Evolutionary conservation across 2,797 vertebrate species (phyloP), one percentile per base, ranked within the genome.

Genomic region (Mallotus villosus): DNA sequence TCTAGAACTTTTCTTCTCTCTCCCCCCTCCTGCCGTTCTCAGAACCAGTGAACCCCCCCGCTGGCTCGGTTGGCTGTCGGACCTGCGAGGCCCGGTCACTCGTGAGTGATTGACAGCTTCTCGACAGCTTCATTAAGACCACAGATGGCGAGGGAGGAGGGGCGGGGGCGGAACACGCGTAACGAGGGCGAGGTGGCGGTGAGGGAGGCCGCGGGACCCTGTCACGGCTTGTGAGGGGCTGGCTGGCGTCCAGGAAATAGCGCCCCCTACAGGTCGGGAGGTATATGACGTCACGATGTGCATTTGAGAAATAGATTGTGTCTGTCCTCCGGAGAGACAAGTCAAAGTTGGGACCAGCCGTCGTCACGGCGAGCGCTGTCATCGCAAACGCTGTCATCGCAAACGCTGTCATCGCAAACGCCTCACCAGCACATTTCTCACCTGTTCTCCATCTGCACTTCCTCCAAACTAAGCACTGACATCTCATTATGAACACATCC

Each of bases 81-180:
- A n/a, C 77, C 84, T 74, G 82, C 71, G 76, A 71, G 79, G 75
- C 80, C 72, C 78, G 81, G 85, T 81, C 78, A 83, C 78, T 84
- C 83, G 75, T 82, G 84, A 88, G 84, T 90, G 87, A 91, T 86
- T 87, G 89, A 90, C 89, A 87, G 86, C 78, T 76, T 82, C 78
- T 84, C 78, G 87, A 87, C 89, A 83, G 86, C 88, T 91, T 90
- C 87, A 90, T 91, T 90, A 91, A 82, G 83, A 85, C 73, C 84
- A 78, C 92, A 91, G 91, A 92, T 92, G 90, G 90, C 71, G 14
- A 67, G 17, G 79, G 75, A 82, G 77, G 76, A 69, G 73, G 67
- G 73, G 82, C 85, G 73, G 66, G 51, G 71, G 68, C 63, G 71
- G 84, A 90, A 87, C 87, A 90, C 88, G 91, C 89, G 81, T 81